Base-by-base conservation (phyloP, 2,888 invertebrate species). In the Nephrocerus scutellatus region DNA sequence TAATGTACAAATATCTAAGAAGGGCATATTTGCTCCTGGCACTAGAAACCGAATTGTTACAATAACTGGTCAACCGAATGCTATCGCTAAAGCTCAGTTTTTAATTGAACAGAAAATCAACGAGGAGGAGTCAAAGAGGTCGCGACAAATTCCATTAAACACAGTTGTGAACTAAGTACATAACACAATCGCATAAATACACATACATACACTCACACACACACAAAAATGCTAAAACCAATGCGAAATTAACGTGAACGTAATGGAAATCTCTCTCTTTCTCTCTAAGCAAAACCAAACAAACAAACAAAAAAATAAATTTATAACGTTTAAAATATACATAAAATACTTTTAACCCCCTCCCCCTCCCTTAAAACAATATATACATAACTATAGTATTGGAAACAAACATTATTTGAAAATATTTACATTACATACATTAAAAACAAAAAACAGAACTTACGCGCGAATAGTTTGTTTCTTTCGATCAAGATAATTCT, bases 1-100 rank as follows among this genome's bases (percentile, higher is more conserved):
- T 71, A 92, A 87, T 75, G 92, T 96, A 72, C 93, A 95, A 76
- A 95, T 96, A 74, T 92, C 92, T 57, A 95, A 95, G 79, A 95
- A 95, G 75, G 93, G 93, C 70, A 89, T 88, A 64, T 95, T 90
- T 76, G 89, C 91, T 62, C 93, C 95, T 53, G 93, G 93, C 72
- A 95, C 93, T 55, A 84, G 92, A 70, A 93, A 95, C 77, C 85
- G 95, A 66, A 89, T 93, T 72, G 95, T 95, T 55, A 91, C 93
- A 71, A 92, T 95, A 73, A 84, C 86, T 62, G 95, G 95, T 71
- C 80, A 82, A 62, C 79, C 82, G 62, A 81, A 80, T 71, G 84
- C 89, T 73, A 91, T 95, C 73, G 77, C 78, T 70, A 85, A 84
- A 71, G 95, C 95, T 70, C 87, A 90, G 71, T 89, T 82, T 76